phyloP scores from a whole-genome alignment of 2,888 invertebrate genomes.

The Drosophila neutralis region DNA sequence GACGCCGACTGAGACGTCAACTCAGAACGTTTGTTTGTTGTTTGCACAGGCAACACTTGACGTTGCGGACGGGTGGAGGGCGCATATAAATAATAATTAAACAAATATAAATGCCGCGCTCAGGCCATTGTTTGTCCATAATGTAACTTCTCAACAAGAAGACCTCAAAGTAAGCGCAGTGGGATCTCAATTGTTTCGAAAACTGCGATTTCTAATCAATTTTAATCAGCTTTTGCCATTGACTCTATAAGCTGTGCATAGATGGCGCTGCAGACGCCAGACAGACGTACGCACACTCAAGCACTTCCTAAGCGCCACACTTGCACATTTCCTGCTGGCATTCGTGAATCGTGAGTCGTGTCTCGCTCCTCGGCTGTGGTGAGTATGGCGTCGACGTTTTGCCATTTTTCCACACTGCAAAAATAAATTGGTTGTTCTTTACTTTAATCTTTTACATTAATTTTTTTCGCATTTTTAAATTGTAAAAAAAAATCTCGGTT shows the following conservation, averaged over 20 bases:
- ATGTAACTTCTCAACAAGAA: slow-evolving; percentile 50
- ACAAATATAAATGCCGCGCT: slow-evolving; percentile 57
- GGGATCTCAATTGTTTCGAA: slow-evolving; percentile 8
- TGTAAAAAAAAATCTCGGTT: not conserved
- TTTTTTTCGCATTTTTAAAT: not conserved
- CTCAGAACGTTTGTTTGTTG: slow-evolving; percentile 57
- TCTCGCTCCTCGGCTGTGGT: slow-evolving; percentile 64
- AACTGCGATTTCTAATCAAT: slow-evolving; percentile 37
- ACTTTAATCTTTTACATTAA: not conserved
- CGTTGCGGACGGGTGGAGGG: slow-evolving; percentile 53
- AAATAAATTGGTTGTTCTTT: not conserved
- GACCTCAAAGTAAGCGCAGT: slow-evolving; percentile 12
- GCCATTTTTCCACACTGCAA: slow-evolving; percentile 15
- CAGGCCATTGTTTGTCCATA: slow-evolving; percentile 40
- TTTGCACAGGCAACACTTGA: slow-evolving; percentile 71
- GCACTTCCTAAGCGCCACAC: slow-evolving; percentile 57
- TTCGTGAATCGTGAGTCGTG: slow-evolving; percentile 24
- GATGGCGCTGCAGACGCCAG: slow-evolving; percentile 52
- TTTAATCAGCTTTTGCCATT: slow-evolving; percentile 40
- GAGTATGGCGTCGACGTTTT: slow-evolving; percentile 36
- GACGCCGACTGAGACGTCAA: slow-evolving; percentile 34
- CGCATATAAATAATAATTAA: slow-evolving; percentile 75
- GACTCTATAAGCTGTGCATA: slow-evolving; percentile 46
- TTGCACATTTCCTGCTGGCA: slow-evolving; percentile 58
- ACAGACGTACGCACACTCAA: slow-evolving; percentile 33